A percentile compares a stretch with the other conserved stretches of the same genome.
phyloP scores from a whole-genome alignment of 2,888 invertebrate genomes.

The Patella caerulea region DNA sequence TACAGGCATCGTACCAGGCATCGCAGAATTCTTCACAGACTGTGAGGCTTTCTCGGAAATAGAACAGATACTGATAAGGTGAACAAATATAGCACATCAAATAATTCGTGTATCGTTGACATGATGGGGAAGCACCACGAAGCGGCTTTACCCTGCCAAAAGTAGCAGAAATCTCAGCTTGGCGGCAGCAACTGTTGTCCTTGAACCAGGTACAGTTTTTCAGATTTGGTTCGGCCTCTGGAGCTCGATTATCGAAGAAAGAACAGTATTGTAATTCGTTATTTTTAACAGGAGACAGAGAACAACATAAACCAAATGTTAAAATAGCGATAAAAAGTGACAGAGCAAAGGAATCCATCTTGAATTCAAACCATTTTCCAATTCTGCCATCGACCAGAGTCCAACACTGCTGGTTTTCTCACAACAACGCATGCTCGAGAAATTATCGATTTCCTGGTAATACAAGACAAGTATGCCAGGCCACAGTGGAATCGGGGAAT shows the following conservation, averaged over 20 bases:
- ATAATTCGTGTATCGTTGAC: conserved; percentile 70
- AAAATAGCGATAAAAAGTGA: conserved; percentile 1
- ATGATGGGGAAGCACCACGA: conserved; percentile 68
- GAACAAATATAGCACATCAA: conserved; percentile 72
- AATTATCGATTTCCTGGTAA: too few species aligned
- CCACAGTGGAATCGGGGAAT: too few species aligned
- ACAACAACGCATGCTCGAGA: too few species aligned
- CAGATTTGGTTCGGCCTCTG: conserved; percentile 67
- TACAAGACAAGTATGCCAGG: too few species aligned
- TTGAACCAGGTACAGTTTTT: conserved; percentile 72
- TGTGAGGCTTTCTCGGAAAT: conserved; percentile 65
- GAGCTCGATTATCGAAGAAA: conserved; percentile 71
- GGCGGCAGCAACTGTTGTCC: conserved; percentile 70
- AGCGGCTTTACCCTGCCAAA: conserved; percentile 71
- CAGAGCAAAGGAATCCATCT: background rate
- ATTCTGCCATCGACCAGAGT: background rate
- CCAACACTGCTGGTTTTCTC: too few species aligned
- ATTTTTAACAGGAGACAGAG: background rate
- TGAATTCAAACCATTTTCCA: conserved; percentile 5
- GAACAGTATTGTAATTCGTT: conserved; percentile 59
- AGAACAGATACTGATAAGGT: conserved; percentile 69
- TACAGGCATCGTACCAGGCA: conserved; percentile 67
- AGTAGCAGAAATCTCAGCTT: conserved; percentile 70
- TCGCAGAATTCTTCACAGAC: conserved; percentile 71
- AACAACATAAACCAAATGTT: background rate